phyloP scores from a whole-genome alignment of 1,140 invertebrate genomes.

The Solen grandis region DNA sequence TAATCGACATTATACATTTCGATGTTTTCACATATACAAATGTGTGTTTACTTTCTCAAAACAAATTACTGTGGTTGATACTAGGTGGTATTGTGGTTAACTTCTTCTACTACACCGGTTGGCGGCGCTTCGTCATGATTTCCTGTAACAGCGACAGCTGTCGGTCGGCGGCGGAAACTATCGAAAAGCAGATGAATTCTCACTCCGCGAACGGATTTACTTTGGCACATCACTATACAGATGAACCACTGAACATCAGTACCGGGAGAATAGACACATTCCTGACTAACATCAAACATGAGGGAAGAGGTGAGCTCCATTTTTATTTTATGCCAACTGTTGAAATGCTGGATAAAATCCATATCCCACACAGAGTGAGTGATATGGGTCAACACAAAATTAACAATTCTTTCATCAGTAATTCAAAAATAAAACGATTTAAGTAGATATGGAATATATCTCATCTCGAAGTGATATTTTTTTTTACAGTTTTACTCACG shows the following conservation, averaged over 20 bases:
- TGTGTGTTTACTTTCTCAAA: too few relatives aligned
- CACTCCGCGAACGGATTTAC: not conserved
- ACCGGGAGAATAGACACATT: conserved; percentile 16
- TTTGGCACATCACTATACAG: conserved; percentile 38
- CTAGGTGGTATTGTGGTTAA: conserved; percentile 36
- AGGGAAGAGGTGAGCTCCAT: conserved; percentile 25
- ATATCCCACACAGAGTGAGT: too few relatives aligned
- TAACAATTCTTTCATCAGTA: too few relatives aligned
- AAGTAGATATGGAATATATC: not conserved
- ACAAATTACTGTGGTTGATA: too few relatives aligned
- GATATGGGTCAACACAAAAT: too few relatives aligned
- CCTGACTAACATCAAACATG: conserved; percentile 19
- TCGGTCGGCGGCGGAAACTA: conserved; percentile 7
- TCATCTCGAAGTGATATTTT: too few relatives aligned
- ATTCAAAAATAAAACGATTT: too few relatives aligned
- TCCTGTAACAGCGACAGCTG: conserved; percentile 25
- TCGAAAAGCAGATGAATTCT: not conserved
- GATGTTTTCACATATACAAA: too few relatives aligned
- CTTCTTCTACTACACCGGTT: conserved; percentile 49
- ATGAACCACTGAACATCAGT: not conserved
- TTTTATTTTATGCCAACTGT: not conserved
- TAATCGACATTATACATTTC: too few relatives aligned
- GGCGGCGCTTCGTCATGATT: conserved; percentile 33
- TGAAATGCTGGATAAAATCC: too few relatives aligned
- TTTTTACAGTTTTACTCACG: too few relatives aligned